A percentile compares a stretch with the other conserved stretches of the same genome.
Evolutionary conservation across 2,797 vertebrate genomes (phyloP).

Genomic region (Australoheros facetus): DNA sequence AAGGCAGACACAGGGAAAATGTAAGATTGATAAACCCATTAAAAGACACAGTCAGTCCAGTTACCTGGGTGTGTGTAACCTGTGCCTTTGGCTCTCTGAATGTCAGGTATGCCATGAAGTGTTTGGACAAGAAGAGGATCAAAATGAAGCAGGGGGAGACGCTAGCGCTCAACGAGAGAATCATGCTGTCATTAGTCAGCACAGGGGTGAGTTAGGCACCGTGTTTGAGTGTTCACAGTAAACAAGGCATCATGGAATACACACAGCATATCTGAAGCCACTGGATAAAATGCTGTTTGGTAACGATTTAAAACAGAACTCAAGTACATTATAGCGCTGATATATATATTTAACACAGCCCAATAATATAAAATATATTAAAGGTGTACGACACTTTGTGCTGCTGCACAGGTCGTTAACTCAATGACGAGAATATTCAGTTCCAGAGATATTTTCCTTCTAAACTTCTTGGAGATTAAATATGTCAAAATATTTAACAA

Average conservation of each 20-base stretch:
- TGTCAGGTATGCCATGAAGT: slow-evolving; percentile 98
- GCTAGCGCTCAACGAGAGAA: slow-evolving; percentile 94
- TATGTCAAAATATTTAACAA: too few relatives aligned
- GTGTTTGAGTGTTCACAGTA: background rate
- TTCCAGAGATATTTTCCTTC: background rate
- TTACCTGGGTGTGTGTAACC: background rate
- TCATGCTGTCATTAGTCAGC: slow-evolving; percentile 98
- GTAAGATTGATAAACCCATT: slow-evolving; percentile 76
- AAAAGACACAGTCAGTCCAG: background rate
- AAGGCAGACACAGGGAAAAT: slow-evolving; percentile 99
- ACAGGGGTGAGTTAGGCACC: slow-evolving; percentile 90
- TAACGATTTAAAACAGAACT: background rate
- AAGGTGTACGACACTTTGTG: background rate
- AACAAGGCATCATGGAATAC: too few relatives aligned
- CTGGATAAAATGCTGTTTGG: too few relatives aligned
- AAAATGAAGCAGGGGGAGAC: slow-evolving; percentile 99
- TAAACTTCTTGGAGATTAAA: background rate
- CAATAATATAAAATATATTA: too few relatives aligned
- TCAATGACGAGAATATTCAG: background rate
- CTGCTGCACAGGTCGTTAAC: background rate
- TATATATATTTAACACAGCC: too few relatives aligned
- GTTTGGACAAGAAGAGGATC: slow-evolving; percentile 98
- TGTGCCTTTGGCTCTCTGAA: background rate
- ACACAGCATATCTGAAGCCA: too few relatives aligned
- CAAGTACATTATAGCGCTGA: background rate